Evolutionary conservation across 2,113 vertebrate species (phyloP).

Genomic region (Mus spicilegus): DNA sequence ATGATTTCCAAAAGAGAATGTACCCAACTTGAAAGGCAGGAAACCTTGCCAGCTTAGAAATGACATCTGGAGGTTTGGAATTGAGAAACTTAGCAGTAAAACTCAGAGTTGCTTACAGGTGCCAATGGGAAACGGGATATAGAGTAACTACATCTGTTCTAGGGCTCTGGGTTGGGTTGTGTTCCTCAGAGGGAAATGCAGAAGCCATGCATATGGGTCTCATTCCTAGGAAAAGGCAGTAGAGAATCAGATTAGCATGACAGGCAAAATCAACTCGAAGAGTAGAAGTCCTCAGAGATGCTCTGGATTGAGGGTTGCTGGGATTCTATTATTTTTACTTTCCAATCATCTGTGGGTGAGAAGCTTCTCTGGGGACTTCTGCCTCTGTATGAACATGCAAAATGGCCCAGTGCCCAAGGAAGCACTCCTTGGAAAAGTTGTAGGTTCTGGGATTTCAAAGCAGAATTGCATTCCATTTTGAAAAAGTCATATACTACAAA

Average conservation of each 20-base stretch:
- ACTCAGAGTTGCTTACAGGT: neutral
- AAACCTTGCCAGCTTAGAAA: conserved; percentile 54
- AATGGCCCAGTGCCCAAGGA: neutral
- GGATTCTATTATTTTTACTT: neutral
- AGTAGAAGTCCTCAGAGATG: neutral
- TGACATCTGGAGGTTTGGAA: conserved; percentile 72
- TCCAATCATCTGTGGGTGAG: neutral
- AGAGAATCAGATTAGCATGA: neutral
- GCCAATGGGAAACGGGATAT: neutral
- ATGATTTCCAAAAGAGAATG: conserved; percentile 63
- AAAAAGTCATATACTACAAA: neutral
- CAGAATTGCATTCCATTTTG: neutral
- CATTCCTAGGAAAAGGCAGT: fast-evolving
- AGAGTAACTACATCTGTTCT: neutral
- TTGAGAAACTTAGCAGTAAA: conserved; percentile 14
- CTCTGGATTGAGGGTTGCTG: neutral
- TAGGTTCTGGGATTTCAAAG: neutral
- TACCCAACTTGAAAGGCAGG: conserved; percentile 52
- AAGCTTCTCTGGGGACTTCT: neutral
- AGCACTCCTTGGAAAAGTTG: neutral
- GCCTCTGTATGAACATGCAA: neutral
- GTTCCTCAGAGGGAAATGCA: neutral
- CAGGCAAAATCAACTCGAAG: neutral
- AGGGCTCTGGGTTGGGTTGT: neutral
- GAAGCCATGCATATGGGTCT: neutral